Conservation (phyloP, 1,140 invertebrate species). For the Palaemon carinicauda region DNA sequence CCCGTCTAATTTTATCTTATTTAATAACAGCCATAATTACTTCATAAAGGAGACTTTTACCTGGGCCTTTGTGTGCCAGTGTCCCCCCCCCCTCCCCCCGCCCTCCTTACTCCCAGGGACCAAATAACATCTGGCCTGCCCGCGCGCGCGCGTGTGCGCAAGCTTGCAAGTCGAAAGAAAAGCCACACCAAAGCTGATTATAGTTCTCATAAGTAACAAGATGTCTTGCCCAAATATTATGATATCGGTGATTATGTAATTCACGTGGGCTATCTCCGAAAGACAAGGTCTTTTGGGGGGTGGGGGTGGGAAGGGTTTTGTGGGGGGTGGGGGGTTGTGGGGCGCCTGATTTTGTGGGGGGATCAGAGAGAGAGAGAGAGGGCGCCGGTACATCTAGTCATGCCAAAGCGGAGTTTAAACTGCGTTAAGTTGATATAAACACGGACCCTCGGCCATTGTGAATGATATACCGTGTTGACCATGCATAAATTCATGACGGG, state of each 20-base stretch:
- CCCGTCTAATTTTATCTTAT: neutral
- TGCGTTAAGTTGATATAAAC: constrained; percentile 31
- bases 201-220: too few relatives aligned
- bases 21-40: neutral
- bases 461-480: constrained; percentile 21
- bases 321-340: neutral
- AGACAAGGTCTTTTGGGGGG: neutral
- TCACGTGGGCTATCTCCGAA: too few relatives aligned
- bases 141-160: too few relatives aligned
- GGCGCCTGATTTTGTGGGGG: neutral
- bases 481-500: constrained; percentile 7
- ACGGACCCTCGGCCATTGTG: neutral
- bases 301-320: neutral
- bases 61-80: neutral
- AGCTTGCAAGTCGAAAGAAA: neutral
- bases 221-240: too few relatives aligned
- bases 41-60: neutral
- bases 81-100: neutral
- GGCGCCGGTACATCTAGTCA: neutral
- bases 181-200: neutral
- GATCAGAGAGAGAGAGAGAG: neutral
- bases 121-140: neutral
- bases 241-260: too few relatives aligned
- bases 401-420: constrained; percentile 1
- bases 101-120: neutral